These are phyloP conservation scores for Peromyscus nudipes DNA, from an alignment of 2,797 vertebrate species.

Conservation along the genomic window DNA sequence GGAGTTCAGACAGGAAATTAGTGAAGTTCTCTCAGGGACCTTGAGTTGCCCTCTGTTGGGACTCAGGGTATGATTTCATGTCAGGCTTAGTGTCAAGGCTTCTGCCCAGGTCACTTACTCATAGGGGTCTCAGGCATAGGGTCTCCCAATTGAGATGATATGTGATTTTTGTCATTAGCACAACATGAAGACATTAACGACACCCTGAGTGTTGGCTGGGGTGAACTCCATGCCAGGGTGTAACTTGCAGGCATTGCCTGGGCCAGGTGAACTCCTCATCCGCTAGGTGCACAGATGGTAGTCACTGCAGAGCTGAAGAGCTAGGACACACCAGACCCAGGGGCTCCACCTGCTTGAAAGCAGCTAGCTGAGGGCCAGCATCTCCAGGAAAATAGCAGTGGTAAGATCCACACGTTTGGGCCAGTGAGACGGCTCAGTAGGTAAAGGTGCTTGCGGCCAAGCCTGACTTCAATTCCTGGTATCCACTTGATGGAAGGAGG, in stretches of 20 bases:
- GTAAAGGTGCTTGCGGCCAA: not conserved
- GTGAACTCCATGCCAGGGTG: rapidly evolving
- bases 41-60: not conserved
- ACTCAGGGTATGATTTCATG: not conserved
- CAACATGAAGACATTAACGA: rapidly evolving
- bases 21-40: not conserved
- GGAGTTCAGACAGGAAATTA: not conserved
- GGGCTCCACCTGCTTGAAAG: no score
- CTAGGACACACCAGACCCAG: not conserved
- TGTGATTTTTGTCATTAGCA: rapidly evolving
- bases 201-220: rapidly evolving
- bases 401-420: not conserved
- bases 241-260: rapidly evolving
- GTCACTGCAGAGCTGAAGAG: not conserved
- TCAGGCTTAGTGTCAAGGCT: not conserved
- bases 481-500: not conserved
- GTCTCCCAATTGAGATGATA: no score
- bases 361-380: not conserved
- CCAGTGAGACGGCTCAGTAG: not conserved
- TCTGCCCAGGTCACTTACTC: not conserved
- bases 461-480: not conserved
- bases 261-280: not conserved
- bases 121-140: rapidly evolving
- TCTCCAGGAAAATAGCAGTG: not conserved
- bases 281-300: no score